Base-by-base conservation (phyloP, 1,140 invertebrate species). In the Calycopis cecrops region DNA sequence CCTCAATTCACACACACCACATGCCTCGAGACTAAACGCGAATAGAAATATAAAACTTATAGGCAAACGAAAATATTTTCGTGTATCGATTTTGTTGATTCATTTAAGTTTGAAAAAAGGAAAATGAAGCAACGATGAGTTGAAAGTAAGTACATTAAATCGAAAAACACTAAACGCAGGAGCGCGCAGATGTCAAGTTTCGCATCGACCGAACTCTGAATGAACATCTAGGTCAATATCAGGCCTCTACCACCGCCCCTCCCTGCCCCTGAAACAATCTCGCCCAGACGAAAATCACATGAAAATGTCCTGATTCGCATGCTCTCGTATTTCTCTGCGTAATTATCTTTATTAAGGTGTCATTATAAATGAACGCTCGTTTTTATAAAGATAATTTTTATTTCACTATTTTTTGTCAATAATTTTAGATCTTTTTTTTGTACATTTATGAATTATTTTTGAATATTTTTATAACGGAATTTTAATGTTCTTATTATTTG, bases 161-260 rank as follows among this genome's bases (percentile, higher is more conserved):
- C 68, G 67, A 71, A 79, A 83, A 79, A 82, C 65, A 75, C 60
- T 75, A 79, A 81, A 81, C 76, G 79, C 75, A 82, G 79, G 75
- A 83, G 70, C 83, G 83, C 83, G 83, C 83, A 84, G 83, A 84
- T 86, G 83, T 86, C 80, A 84, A 84, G 76, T 81, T 78, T 84
- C 79, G 76, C 80, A 86, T 86, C 83, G 83, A 84, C 83, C 83
- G 80, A 86, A 83, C 80, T 83, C 76, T 86, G 83, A 86, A 86
- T 86, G 83, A 86, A 83, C 80, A 86, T 84, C 78, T 86, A 86
- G 83, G 80, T 86, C 83, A 86, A 86, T 84, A 86, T 86, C 83
- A 86, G 84, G 71, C 73, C 78, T 76, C 77, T 66, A 65, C 73
- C 76, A 60, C 66, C 71, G 35, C 69, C 66, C 48, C 67, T 35